Evolutionary conservation across 2,113 vertebrate species (phyloP), one percentile per base, ranked within the genome.

Genomic region (Holacanthus passer): DNA sequence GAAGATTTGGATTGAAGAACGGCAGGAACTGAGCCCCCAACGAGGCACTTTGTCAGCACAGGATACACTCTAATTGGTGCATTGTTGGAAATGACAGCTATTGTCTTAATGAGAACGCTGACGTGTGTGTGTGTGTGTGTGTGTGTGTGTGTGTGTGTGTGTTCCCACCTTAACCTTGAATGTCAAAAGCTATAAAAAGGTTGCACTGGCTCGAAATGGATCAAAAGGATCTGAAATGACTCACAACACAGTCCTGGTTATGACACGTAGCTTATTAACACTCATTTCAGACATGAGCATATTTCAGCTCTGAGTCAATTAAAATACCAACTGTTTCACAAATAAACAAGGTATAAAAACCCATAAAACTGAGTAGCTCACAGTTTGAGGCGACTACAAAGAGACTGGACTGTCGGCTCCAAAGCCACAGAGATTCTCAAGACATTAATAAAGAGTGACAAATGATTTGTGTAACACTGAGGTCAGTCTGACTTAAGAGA

Each of bases 1-100:
- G 90, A 87, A 89, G 87, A 87, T 89, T 79, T 73, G 77, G 86
- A 85, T 85, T 71, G 24, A 69, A 79, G 31, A 73, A 74, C 53
- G 41, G 14, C 62, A 76, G 59, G 73, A 67, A 64, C 2, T 66
- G 77, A 81, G 76, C 87, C 81, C 69, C 85, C 81, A 87, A 73
- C 62, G 35, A 89, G 62, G 73, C 81, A 68, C 68, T 82, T 79
- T 83, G 82, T 89, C 53, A 65, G 62, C 76, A 50, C 31, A 31
- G 64, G 60, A 86, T 63, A 41, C 82, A 85, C 73, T 78, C 58
- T 90, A 87, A 92, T 89, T 81, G 72, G 73, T 37, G 73, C 47
- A 74, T 87, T 85, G 85, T 89, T 73, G 37, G 41, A 84, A 56
- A 70, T 68, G 69, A 47, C 64, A 82, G 69, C 68, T 47, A 60